Evolutionary conservation across 2,888 invertebrate species (phyloP), one percentile per base, ranked within the genome.

Genomic region (Margaritifera margaritifera): DNA sequence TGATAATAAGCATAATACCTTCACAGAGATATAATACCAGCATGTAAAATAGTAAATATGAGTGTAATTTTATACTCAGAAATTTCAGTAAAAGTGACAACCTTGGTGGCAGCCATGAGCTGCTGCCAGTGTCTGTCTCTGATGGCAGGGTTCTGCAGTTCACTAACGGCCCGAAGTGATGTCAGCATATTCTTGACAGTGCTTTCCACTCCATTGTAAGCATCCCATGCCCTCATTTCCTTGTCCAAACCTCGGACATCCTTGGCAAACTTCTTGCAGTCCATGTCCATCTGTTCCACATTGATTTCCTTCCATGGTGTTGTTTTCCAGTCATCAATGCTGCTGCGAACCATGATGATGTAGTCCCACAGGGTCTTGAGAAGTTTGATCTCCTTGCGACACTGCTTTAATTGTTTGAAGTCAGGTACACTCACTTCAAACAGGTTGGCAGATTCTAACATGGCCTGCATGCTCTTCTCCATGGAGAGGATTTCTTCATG

Each of bases 261-360:
- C 91, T 98, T 98, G 2, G 97, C 96, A 90, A 98, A 98, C 88
- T 97, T 96, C 89, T 98, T 98, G 90, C 98, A 98, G 90, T 98
- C 98, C 81, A 98, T 96, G 87, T 98, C 98, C 97, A 98, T 98
- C 86, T 97, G 97, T 91, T 98, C 98, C 56, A 98, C 97, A 87
- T 98, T 97, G 73, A 98, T 97, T 89, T 97, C 96, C 68, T 96
- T 93, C 98, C 98, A 98, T 0, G 96, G 96, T 0, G 98, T 98
- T 1, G 95, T 96, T 90, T 98, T 98, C 98, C 98, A 98, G 87
- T 97, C 96, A 85, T 96, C 95, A 64, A 98, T 96, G 86, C 95
- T 95, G 5, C 96, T 95, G 80, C 94, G 93, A 3, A 98, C 97
- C 79, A 97, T 96, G 85, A 93, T 93, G 15, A 95, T 94, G 88